phyloP scores from a whole-genome alignment of 2,113 vertebrate species.

The Dryoscopus gambensis region DNA sequence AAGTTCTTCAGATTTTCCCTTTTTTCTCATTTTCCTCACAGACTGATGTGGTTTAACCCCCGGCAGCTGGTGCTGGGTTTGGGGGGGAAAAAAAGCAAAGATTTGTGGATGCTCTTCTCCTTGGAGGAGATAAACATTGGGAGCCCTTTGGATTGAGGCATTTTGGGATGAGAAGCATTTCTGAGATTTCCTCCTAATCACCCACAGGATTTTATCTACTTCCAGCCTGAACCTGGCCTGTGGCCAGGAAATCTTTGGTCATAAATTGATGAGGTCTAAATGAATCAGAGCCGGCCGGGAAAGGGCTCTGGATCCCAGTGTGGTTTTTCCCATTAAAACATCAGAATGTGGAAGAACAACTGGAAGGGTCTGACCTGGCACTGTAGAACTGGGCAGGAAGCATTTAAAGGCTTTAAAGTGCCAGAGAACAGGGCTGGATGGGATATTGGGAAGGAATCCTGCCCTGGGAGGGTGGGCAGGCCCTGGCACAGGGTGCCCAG shows the following conservation, averaged over 20 bases:
- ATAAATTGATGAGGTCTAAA: not conserved
- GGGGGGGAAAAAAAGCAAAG: not conserved
- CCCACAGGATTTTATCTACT: not conserved
- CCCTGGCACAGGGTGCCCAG: not conserved
- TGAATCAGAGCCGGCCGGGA: not conserved
- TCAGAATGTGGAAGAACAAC: not conserved
- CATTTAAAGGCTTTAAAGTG: not conserved
- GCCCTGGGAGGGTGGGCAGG: fast-evolving
- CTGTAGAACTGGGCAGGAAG: not conserved
- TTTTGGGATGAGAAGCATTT: not conserved
- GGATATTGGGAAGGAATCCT: not conserved
- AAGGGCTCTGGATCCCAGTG: not conserved
- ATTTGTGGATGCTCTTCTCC: not conserved
- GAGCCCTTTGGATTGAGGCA: not conserved
- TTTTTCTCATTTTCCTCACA: not conserved
- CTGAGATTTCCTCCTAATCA: not conserved
- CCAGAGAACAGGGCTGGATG: not conserved
- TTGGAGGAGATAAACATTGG: not conserved
- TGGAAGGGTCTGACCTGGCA: not conserved
- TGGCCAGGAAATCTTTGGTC: not conserved
- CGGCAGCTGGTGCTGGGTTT: not conserved
- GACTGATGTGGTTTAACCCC: not conserved
- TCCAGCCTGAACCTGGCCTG: not conserved
- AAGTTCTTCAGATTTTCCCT: not conserved
- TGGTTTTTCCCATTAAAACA: not conserved